phyloP scores from a whole-genome alignment of 1,140 invertebrate species.

The Aphaenogaster floridana region DNA sequence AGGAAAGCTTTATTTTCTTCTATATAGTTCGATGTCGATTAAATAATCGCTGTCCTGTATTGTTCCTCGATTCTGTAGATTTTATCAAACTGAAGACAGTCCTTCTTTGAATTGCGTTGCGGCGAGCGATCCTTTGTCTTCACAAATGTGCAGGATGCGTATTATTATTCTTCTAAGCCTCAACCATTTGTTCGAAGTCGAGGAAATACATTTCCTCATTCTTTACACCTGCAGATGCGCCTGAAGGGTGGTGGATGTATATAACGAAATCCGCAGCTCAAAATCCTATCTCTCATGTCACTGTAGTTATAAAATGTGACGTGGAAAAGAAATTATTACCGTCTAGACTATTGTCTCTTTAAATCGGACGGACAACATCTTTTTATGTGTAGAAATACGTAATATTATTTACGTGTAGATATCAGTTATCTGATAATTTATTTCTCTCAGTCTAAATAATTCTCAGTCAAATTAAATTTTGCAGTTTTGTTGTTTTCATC shows the following conservation, averaged over 20 bases:
- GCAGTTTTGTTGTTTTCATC: not conserved
- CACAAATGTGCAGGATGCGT: not conserved
- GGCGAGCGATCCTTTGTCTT: constrained; percentile 13
- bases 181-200: constrained; percentile 36
- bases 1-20: not conserved
- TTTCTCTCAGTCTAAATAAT: not conserved
- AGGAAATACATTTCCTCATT: constrained; percentile 38
- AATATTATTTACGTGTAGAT: not conserved
- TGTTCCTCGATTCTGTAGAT: constrained; percentile 13
- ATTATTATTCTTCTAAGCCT: constrained; percentile 55
- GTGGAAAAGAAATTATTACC: constrained; percentile 14
- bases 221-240: constrained; percentile 21
- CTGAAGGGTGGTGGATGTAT: constrained; percentile 16
- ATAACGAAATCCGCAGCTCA: constrained; percentile 48
- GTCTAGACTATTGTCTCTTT: not conserved
- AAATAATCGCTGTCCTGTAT: constrained; percentile 22
- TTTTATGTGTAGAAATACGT: constrained; percentile 4
- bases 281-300: constrained; percentile 38
- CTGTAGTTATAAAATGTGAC: constrained; percentile 23
- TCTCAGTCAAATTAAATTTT: no score
- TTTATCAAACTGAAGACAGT: not conserved
- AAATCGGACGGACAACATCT: not conserved
- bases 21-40: not conserved
- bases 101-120: not conserved
- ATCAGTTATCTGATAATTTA: not conserved